These are phyloP conservation scores for Magallana ariakensis DNA, from an alignment of 1,140 invertebrate species.

Conservation along the genomic window DNA sequence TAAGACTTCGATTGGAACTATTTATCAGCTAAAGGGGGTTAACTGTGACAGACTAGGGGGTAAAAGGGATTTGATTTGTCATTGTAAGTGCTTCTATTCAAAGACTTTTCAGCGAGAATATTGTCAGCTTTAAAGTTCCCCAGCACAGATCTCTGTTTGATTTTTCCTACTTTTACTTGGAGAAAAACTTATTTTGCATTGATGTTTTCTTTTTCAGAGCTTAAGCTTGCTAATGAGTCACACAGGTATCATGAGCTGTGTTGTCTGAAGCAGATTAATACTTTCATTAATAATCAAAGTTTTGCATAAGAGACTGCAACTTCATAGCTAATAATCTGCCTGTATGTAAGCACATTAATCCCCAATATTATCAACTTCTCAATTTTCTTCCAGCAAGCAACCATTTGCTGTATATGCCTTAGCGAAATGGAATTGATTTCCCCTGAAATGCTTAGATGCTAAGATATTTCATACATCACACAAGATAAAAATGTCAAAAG, in stretches of 20 bases:
- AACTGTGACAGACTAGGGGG: slow-evolving; percentile 33
- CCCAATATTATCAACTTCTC: not conserved
- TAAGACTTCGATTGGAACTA: not conserved
- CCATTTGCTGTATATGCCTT: not conserved
- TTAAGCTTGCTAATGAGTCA: not conserved
- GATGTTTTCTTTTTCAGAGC: slow-evolving; percentile 7
- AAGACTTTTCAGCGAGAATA: slow-evolving; percentile 8
- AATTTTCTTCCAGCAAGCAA: not conserved
- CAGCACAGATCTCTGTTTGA: not conserved
- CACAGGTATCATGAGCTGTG: not conserved
- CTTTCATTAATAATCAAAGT: slow-evolving; percentile 33
- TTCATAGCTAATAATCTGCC: slow-evolving; percentile 22
- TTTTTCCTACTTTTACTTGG: slow-evolving; percentile 31
- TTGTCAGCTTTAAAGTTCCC: slow-evolving; percentile 25
- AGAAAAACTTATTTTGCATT: slow-evolving; percentile 33
- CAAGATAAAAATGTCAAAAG: slow-evolving; percentile 32
- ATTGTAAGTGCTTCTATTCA: slow-evolving; percentile 3
- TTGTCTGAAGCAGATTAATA: not conserved
- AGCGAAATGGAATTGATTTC: slow-evolving; percentile 34
- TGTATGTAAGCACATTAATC: slow-evolving; percentile 29
- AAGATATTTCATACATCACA: slow-evolving; percentile 32
- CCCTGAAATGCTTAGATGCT: slow-evolving; percentile 7
- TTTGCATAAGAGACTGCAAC: slow-evolving; percentile 21
- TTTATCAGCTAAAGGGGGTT: slow-evolving; percentile 35
- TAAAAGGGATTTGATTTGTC: slow-evolving; percentile 34